Base-by-base conservation (phyloP, 1,140 invertebrate genomes). In the Drosophila busckii region DNA sequence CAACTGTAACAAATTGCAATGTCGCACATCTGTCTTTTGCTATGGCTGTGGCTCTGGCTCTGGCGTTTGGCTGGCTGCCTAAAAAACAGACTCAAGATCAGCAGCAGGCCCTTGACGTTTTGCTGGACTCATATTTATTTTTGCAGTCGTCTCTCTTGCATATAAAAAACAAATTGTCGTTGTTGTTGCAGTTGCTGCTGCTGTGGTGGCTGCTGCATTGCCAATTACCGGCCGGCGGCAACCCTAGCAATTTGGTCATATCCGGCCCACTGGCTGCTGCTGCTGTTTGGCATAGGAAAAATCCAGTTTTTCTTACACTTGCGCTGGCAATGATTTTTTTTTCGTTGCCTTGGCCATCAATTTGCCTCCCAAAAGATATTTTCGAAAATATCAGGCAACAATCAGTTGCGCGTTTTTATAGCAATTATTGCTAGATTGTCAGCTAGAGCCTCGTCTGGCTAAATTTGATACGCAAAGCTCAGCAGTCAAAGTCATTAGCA, bases 161-260 rank as follows among this genome's bases (percentile, higher is more conserved):
- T 35, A 34, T 50, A 45, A 58, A 71, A 67, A 42, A 49, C 55
- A 64, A 64, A 53, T 26, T 19, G 35, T 73, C 73, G 66, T 55
- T 67, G 67, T 78, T 48, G 73, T 80, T 42, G 50, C 48, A 52
- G 45, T 65, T 49, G 56, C 9, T 32, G 12, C 13, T 53, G 31
- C 17, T 60, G 48, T 15, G 56, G 42, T 42, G 71, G 54, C 31
- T 65, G 54, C 49, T 63, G 50, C 70, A 70, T 80, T 82, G 75
- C 75, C 75, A 80, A 80, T 80, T 80, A 82, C 76, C 69, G 75
- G 75, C 59, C 38, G 45, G 56, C 54, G 55, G 65, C 64, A 73
- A 83, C 75, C 75, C 75, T 83, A 82, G 75, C 75, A 82, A 82
- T 82, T 82, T 82, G 70, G 75, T 56, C 60, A 82, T 82, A 82